phyloP scores from a whole-genome alignment of 2,797 vertebrate species.

The Leucoraja ocellata region DNA sequence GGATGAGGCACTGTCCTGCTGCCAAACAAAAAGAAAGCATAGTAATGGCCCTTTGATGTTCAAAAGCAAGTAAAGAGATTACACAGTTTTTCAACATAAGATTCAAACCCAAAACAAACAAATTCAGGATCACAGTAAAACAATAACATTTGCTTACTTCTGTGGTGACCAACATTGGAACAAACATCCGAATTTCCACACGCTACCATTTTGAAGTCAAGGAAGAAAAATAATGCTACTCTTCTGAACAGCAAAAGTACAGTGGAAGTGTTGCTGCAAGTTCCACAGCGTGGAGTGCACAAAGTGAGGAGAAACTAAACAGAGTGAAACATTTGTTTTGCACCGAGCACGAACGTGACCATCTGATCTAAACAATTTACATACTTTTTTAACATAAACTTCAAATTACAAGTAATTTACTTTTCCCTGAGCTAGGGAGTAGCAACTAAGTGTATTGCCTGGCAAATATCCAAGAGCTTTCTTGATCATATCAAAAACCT shows the following conservation, averaged over 20 bases:
- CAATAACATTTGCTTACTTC: constrained; percentile 40
- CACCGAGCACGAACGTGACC: constrained; percentile 35
- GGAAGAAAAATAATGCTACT: not conserved
- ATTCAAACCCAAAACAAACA: not conserved
- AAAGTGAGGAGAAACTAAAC: not conserved
- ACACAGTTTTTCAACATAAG: not conserved
- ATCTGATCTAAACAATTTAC: constrained; percentile 47
- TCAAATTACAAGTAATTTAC: constrained; percentile 44
- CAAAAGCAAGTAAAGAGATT: not conserved
- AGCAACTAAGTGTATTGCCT: constrained; percentile 42
- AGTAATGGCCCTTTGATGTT: not conserved
- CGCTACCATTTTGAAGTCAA: constrained; percentile 43
- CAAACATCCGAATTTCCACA: constrained; percentile 42
- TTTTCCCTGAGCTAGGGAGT: constrained; percentile 42
- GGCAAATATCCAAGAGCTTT: constrained; percentile 40
- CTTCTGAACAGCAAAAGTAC: not conserved
- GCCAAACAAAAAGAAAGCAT: constrained; percentile 39
- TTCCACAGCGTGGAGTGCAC: not conserved
- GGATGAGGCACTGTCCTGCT: constrained; percentile 46
- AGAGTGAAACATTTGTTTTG: not conserved
- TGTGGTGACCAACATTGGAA: constrained; percentile 37
- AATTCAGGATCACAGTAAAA: not conserved
- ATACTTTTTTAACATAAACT: constrained; percentile 34
- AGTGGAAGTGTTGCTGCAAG: not conserved
- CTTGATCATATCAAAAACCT: constrained; percentile 14